Base-by-base conservation (phyloP, 2,888 invertebrate genomes). In the Ypsolopha scabrella region DNA sequence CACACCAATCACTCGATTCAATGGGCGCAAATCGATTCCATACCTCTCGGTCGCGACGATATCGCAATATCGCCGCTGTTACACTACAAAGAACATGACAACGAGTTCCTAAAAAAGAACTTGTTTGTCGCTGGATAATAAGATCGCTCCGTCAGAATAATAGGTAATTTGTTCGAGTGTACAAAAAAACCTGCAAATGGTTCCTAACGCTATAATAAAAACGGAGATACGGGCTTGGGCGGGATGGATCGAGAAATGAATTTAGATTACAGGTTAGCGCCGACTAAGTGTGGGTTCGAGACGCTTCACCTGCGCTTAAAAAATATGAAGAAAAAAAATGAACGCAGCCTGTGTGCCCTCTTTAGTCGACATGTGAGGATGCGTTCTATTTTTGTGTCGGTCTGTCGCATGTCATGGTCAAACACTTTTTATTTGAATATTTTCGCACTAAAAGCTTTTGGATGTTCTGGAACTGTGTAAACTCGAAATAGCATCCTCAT, bases 261-360 rank as follows among this genome's bases (percentile, higher is more conserved):
- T 86, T 86, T 86, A 86, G 86, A 86, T 86, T 86, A 85, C 76
- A 86, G 80, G 85, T 83, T 85, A 83, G 77, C 80, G 85, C 82
- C 81, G 81, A 63, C 79, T 85, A 85, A 86, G 80, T 85, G 79
- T 80, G 79, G 83, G 83, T 80, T 82, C 65, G 67, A 24, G 24
- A 55, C 65, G 70, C 67, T 72, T 78, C 83, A 83, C 80, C 83
- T 85, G 86, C 75, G 72, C 75, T 72, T 69, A 64, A 75, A 82
- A 83, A 83, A 78, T 45, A 52, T 37, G 13, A 35, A 50, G 45
- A 46, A 52, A 52, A 24, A 24, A 52, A 52, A 52, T 14, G 37
- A 10, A 37, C 41, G 43, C 6, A 34, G 43, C 24, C 24, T 24
- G 24, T 24, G 24, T 24, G 24, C 35, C 46, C 35, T 46, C 9